phyloP scores from a whole-genome alignment of 2,797 vertebrate species.

The Loris lydekkerianus region DNA sequence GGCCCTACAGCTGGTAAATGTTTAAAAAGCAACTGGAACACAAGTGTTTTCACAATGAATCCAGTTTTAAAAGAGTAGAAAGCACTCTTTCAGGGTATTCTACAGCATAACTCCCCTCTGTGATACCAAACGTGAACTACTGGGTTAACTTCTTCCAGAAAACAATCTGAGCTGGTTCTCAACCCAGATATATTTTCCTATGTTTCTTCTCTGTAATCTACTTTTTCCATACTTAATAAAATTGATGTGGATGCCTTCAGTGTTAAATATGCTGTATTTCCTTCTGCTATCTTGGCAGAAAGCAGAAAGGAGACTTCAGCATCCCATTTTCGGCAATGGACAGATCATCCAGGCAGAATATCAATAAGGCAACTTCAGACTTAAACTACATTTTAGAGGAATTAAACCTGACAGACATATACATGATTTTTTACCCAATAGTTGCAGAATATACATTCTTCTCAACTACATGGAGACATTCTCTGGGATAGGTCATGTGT shows the following conservation, averaged over 20 bases:
- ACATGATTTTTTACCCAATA: background rate
- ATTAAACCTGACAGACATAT: background rate
- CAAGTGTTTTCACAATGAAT: background rate
- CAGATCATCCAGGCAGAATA: background rate
- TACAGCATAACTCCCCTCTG: background rate
- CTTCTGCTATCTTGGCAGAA: background rate
- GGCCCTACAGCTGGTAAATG: background rate
- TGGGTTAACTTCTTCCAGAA: conserved; percentile 51
- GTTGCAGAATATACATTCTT: background rate
- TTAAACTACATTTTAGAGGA: background rate
- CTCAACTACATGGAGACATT: background rate
- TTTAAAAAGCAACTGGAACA: conserved; percentile 13
- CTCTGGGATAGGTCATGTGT: background rate
- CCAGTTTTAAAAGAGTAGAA: background rate
- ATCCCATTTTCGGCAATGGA: background rate
- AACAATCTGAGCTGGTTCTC: background rate
- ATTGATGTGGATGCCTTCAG: background rate
- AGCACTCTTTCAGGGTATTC: background rate
- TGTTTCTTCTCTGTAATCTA: background rate
- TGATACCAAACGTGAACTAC: background rate
- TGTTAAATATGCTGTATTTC: background rate
- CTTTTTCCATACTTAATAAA: conserved; percentile 8
- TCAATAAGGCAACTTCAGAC: background rate
- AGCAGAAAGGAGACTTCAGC: background rate
- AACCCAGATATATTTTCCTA: background rate